A percentile compares a stretch with the other conserved stretches of the same genome.
Conservation (phyloP, 2,797 vertebrate genomes). For the Pseudomugil gertrudae region DNA sequence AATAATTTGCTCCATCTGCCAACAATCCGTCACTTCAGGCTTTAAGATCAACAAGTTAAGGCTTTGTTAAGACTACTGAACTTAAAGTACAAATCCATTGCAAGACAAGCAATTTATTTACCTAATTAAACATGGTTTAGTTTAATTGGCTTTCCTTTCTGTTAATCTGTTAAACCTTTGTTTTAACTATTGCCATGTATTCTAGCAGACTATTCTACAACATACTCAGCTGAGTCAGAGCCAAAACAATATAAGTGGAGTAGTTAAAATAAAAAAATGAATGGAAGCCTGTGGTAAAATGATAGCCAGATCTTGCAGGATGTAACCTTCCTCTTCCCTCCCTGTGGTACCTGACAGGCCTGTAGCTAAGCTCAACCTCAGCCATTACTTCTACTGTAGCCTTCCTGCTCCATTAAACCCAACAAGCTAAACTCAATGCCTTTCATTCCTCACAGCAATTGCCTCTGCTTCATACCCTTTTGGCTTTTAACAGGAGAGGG, state of each 20-base stretch:
- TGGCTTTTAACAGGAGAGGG: conserved; percentile 70
- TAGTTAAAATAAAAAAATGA: conserved; percentile 16
- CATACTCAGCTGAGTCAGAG: conserved; percentile 8
- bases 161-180: neutral
- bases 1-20: conserved; percentile 10
- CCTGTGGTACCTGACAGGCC: conserved; percentile 59
- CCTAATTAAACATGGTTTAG: neutral
- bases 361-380: conserved; percentile 62
- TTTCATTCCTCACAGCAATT: conserved; percentile 73
- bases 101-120: neutral
- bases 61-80: neutral
- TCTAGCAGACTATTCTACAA: neutral
- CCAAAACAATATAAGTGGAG: conserved; percentile 16
- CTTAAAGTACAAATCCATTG: neutral
- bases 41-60: conserved; percentile 22
- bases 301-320: conserved; percentile 31
- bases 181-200: neutral
- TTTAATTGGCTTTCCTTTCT: neutral
- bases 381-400: conserved; percentile 73
- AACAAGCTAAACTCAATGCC: conserved; percentile 76
- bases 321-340: conserved; percentile 49
- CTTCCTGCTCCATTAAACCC: conserved; percentile 80
- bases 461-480: conserved; percentile 70
- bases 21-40: conserved; percentile 7
- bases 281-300: conserved; percentile 22